Evolutionary conservation across 2,113 vertebrate species (phyloP), one percentile per base, ranked within the genome.

Genomic region (Heterotilapia buettikoferi): DNA sequence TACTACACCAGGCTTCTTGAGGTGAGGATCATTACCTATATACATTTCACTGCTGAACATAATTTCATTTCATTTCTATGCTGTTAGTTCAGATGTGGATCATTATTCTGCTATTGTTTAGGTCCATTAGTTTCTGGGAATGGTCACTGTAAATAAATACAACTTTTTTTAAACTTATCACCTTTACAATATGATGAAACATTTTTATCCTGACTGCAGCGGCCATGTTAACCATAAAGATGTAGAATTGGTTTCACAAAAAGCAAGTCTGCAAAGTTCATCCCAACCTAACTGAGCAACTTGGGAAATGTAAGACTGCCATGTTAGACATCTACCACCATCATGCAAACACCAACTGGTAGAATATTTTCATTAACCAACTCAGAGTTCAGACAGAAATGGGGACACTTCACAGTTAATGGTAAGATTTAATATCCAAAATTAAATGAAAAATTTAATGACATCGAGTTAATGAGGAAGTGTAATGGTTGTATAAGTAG

Each of bases 1-100:
- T 97, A 96, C 92, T 96, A 89, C 26, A 88, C 93, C 79, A 94
- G 96, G 18, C 90, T 98, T 29, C 92, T 96, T 0, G 82, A 96
- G 93, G 97, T 97, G 5, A 21, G 87, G 61, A 10, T 45, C 36
- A 2, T 6, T 21, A 9, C 9, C 12, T 59, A 7, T 9, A 63
- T 6, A 5, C 24, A 11, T 45, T 6, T 13, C 13, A 29, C 52
- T 57, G 33, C 8, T 71, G 7, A 54, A 56, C 36, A 18, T 11
- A 1, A 19, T 38, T 63, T 68, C 8, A 5, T 21, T 40, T 57
- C 24, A 59, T 59, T 29, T 9, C 19, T 36, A 24, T n/a, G 31
- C 36, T 71, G 36, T 68, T 18, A 68, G n/a, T 40, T 43, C 1
- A 71, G 12, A 9, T 71, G 12, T 43, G 33, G 33, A 68, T 21